A percentile compares a stretch with the other conserved stretches of the same genome.
These are phyloP conservation scores for Melipona quadrifasciata DNA, from an alignment of 1,140 invertebrate genomes.

Conservation along the genomic window DNA sequence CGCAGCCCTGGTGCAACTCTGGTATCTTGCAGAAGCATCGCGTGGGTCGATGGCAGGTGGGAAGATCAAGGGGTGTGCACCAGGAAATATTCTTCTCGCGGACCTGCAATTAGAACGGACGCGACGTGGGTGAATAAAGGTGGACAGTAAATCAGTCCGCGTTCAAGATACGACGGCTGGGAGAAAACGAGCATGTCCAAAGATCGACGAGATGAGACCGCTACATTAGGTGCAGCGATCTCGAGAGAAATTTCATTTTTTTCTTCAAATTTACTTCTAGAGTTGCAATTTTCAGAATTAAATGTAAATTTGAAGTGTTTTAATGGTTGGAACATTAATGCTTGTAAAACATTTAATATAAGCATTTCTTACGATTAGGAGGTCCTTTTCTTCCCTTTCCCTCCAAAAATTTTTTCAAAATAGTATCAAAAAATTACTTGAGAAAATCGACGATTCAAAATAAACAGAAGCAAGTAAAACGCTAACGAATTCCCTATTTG, in stretches of 20 bases:
- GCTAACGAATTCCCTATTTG: background rate
- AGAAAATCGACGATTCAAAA: no score
- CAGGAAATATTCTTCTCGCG: slow-evolving; percentile 69
- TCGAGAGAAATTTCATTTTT: background rate
- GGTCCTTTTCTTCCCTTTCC: no score
- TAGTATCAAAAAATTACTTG: no score
- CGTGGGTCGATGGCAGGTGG: slow-evolving; percentile 57
- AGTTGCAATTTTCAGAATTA: background rate
- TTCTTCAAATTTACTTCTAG: background rate
- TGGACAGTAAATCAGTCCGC: slow-evolving; percentile 74
- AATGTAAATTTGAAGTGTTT: background rate
- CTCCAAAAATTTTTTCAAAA: no score
- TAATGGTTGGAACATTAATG: background rate
- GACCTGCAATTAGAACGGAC: slow-evolving; percentile 77
- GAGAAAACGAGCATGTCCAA: slow-evolving; percentile 12
- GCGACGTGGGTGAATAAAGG: slow-evolving; percentile 77
- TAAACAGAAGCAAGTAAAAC: no score
- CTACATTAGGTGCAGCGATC: background rate
- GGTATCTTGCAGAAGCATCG: slow-evolving; percentile 45
- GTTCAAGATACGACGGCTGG: slow-evolving; percentile 71
- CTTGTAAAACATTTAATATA: background rate
- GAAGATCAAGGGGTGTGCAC: slow-evolving; percentile 53
- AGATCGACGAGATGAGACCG: background rate
- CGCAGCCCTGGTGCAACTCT: background rate
- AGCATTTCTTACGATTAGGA: no score